A percentile compares a stretch with the other conserved stretches of the same genome.
Conservation (phyloP, 2,888 invertebrate species). For the Allacma fusca region DNA sequence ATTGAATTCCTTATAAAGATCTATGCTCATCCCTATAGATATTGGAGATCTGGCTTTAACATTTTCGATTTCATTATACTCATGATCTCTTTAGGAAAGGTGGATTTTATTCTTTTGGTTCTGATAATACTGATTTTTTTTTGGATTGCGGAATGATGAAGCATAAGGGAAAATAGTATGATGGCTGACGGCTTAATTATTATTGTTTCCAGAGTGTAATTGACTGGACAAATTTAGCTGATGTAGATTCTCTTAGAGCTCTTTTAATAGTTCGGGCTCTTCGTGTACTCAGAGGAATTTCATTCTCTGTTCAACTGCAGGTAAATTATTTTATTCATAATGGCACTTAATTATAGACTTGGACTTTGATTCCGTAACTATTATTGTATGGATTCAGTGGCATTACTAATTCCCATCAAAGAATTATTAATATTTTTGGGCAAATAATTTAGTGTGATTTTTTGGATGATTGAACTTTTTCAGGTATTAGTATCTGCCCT, state of each 20-base stretch:
- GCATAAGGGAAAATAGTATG: no score
- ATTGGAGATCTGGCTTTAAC: slow-evolving; percentile 57
- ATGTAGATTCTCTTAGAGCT: slow-evolving; percentile 47
- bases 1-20: slow-evolving; percentile 57
- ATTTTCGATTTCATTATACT: slow-evolving; percentile 59
- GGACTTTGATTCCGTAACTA: no score
- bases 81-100: slow-evolving; percentile 52
- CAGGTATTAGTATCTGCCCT: slow-evolving; percentile 57
- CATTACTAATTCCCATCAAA: no score
- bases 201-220: slow-evolving; percentile 37
- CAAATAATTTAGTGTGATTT: no score
- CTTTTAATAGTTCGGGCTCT: slow-evolving; percentile 55
- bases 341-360: no score
- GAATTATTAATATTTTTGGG: no score
- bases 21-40: slow-evolving; percentile 56
- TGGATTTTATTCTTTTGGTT: slow-evolving; percentile 23
- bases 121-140: no score
- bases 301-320: slow-evolving; percentile 56
- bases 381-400: no score
- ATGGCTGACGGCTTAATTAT: slow-evolving; percentile 1
- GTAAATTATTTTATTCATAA: slow-evolving; percentile 42
- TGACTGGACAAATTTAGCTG: slow-evolving; percentile 49
- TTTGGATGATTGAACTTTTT: neutral
- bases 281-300: slow-evolving; percentile 57
- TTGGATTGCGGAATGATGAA: no score